Percentiles rank a stretch among this genome's conserved stretches.
phyloP scores from a whole-genome alignment of 2,888 invertebrate species.

The Ryuthela nishihirai region DNA sequence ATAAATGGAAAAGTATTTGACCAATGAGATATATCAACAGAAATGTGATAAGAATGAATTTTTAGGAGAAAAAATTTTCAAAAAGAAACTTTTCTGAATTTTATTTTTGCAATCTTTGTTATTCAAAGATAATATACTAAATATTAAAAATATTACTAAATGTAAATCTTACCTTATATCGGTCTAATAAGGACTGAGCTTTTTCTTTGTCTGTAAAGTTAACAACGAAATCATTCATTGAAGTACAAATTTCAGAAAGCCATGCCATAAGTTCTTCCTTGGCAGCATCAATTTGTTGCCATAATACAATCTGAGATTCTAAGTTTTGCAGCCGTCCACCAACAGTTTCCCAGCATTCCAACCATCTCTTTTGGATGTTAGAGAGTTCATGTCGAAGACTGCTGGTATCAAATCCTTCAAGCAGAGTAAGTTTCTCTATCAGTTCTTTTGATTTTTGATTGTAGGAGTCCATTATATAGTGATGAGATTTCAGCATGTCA shows the following conservation, averaged over 20 bases:
- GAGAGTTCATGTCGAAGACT: conserved; percentile 49
- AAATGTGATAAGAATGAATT: no score
- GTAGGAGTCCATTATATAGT: conserved; percentile 22
- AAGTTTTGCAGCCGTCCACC: conserved; percentile 70
- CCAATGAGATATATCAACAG: no score
- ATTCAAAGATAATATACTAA: no score
- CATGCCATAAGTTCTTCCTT: conserved; percentile 78
- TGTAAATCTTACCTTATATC: conserved; percentile 63
- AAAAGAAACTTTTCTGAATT: no score
- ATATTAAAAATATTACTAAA: no score
- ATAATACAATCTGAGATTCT: conserved; percentile 85
- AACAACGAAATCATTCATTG: conserved; percentile 68
- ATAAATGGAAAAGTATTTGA: no score
- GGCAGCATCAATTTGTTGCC: conserved; percentile 85
- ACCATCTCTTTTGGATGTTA: conserved; percentile 43
- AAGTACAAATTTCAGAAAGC: conserved; percentile 75
- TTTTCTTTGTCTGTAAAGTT: conserved; percentile 75
- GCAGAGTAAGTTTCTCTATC: conserved; percentile 64
- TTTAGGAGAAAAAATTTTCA: no score
- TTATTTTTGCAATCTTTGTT: not conserved
- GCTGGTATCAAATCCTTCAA: conserved; percentile 63
- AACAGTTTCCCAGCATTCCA: conserved; percentile 57
- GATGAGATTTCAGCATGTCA: conserved; percentile 29
- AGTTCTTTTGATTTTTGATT: conserved; percentile 70
- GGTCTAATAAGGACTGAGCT: conserved; percentile 70